Base-by-base conservation (phyloP, 2,113 vertebrate genomes). In the human region DNA sequence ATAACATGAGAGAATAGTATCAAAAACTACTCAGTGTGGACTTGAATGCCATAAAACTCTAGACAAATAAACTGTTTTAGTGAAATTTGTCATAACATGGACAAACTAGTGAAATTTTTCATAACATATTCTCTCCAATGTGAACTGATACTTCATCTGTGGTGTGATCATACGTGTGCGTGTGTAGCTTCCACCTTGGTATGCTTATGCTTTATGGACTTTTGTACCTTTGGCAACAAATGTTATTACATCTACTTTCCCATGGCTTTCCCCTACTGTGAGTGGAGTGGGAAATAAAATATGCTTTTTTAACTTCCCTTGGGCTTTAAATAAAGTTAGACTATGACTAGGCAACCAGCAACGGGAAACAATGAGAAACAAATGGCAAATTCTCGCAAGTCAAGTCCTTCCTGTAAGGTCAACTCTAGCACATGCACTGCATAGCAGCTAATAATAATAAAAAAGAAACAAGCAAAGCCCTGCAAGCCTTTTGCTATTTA, bases 281-380 rank as follows among this genome's bases (percentile, higher is more conserved):
- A 48, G 55, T 55, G 80, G 91, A 80, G 52, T 89, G 52, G 85
- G 95, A 94, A 90, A 76, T 87, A 38, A 95, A 97, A 94, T 70
- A 48, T 94, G 96, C 81, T 96, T 92, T 87, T 93, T 79, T 76
- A 95, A 68, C 88, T 43, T 97, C 93, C 95, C 88, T 83, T 86
- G 95, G 97, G 97, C 79, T 90, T 90, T 97, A 59, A 94, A 83
- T 72, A 89, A 93, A 91, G 87, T 92, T 86, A 70, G 72, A 75
- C 70, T 45, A 32, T 97, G 93, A 97, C 94, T 27, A 80, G 79
- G 95, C 90, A 95, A 83, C 61, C 35, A 90, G 80, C 79, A 83
- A 38, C 17, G 79, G 80, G 45, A 95, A 94, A 87, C 93, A 87
- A 75, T 90, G 94, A 95, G 85, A 94, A 92, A 95, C n/a, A 68